Evolutionary conservation across 2,797 vertebrate species (phyloP).

Genomic region (Helostoma temminkii): DNA sequence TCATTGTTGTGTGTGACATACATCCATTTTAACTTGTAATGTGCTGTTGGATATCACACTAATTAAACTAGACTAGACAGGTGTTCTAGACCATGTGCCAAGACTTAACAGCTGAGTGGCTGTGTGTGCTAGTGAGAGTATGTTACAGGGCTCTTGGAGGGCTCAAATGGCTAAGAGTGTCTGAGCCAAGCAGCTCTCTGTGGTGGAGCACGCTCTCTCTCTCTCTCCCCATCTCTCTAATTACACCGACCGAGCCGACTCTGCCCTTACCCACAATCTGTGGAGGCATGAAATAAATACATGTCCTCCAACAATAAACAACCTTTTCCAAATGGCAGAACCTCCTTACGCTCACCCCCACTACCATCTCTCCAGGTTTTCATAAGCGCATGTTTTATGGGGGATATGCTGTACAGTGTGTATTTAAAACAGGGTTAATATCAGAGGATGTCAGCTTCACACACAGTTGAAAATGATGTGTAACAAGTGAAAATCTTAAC

Average conservation of each 20-base stretch:
- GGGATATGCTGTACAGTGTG: neutral
- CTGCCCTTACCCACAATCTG: conserved; percentile 87
- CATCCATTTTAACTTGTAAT: conserved; percentile 19
- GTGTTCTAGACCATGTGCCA: conserved; percentile 51
- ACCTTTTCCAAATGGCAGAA: conserved; percentile 84
- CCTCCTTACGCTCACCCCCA: conserved; percentile 71
- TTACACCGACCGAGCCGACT: conserved; percentile 79
- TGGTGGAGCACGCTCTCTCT: conserved; percentile 62
- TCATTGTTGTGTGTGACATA: conserved; percentile 17
- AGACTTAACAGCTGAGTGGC: conserved; percentile 42
- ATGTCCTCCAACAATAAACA: conserved; percentile 88
- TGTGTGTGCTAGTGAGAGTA: conserved; percentile 53
- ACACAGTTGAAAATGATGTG: neutral
- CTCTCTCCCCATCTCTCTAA: conserved; percentile 80
- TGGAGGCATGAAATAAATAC: conserved; percentile 87
- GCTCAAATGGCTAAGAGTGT: conserved; percentile 58
- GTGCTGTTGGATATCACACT: conserved; percentile 43
- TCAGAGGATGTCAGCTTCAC: neutral
- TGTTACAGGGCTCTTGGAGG: conserved; percentile 45
- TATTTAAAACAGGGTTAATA: neutral
- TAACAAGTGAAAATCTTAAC: neutral
- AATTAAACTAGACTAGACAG: conserved; percentile 59
- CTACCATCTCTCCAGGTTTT: conserved; percentile 39
- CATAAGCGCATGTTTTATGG: conserved; percentile 1
- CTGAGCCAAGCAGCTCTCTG: conserved; percentile 71